Base-by-base conservation (phyloP, 30 jellyfish, hydroid and myxozoan species). In the Mastigias papua region DNA sequence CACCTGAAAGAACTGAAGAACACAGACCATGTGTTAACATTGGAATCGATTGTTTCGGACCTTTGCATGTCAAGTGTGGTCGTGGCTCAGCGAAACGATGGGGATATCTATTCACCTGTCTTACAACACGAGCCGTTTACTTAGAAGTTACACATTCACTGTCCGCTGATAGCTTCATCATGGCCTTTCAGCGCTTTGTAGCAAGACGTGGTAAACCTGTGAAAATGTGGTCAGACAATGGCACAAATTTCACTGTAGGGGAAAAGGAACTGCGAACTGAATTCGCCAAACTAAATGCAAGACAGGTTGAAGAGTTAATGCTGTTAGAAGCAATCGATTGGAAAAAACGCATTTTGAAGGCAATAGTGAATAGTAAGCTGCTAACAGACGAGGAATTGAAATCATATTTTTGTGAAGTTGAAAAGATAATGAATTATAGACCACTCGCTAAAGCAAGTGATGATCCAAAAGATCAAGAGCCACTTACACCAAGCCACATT, bases 71-170 rank as follows among this genome's bases (percentile, higher is more conserved):
- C 33, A 88, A 88, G 60, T 27, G 68, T 33, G 73, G 83, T 8
- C 88, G 88, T 4, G 72, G 68, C 58, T 4, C 28, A 34, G 88
- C 32, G 6, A 88, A 88, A 60, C 32, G 92, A 72, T 79, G 73
- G 48, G 97, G 97, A 16, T 31, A 26, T n/a, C 22, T 88, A n/a
- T 88, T 78, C 62, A 88, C 97, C 31, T 88, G 97, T 69, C 73
- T 69, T 13, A n/a, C 76, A n/a, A 1, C 65, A 8, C 80, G 97
- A 0, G 92, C 97, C 11, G 80, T 79, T 29, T 89, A 88, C 49
- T 30, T 88, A 7, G 93, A 88, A 79, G 88, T 79, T 5, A 73
- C 89, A 25, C 75, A 48, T 4, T 16, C 32, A 13, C 54, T 87
- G 62, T 91, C 78, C 31, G 70, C 96, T 9, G 92, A 87, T 34